These are phyloP conservation scores for Pycnonotus jocosus DNA, from an alignment of 2,113 vertebrate genomes.

Conservation along the genomic window DNA sequence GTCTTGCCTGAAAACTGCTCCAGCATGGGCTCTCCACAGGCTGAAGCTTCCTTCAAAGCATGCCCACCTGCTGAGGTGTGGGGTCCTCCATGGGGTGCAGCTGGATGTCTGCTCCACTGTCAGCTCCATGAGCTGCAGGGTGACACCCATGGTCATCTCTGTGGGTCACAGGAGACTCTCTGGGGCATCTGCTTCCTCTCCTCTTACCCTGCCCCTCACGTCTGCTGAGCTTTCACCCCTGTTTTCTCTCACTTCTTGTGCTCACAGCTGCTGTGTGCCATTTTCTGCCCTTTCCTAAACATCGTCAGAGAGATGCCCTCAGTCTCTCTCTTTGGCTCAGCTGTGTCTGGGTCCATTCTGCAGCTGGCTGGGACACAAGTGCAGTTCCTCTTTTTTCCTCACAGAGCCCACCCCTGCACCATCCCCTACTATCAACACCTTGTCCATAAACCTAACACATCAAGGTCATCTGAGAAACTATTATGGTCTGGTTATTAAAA, in stretches of 20 bases:
- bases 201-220: neutral
- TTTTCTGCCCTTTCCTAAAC: neutral
- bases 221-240: neutral
- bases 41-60: neutral
- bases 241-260: neutral
- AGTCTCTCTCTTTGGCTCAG: neutral
- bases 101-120: neutral
- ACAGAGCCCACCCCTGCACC: neutral
- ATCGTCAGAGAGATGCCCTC: neutral
- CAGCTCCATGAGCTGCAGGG: neutral
- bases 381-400: neutral
- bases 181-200: neutral
- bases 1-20: neutral
- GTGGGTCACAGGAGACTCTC: neutral
- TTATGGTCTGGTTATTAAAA: neutral
- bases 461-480: neutral
- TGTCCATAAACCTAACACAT: neutral
- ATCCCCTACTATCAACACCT: neutral
- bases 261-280: neutral
- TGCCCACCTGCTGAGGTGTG: fast-evolving
- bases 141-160: fast-evolving
- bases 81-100: neutral
- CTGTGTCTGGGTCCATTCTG: neutral
- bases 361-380: neutral
- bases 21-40: neutral